Evolutionary conservation across 2,113 vertebrate genomes (phyloP).

Genomic region (Macrotis lagotis): DNA sequence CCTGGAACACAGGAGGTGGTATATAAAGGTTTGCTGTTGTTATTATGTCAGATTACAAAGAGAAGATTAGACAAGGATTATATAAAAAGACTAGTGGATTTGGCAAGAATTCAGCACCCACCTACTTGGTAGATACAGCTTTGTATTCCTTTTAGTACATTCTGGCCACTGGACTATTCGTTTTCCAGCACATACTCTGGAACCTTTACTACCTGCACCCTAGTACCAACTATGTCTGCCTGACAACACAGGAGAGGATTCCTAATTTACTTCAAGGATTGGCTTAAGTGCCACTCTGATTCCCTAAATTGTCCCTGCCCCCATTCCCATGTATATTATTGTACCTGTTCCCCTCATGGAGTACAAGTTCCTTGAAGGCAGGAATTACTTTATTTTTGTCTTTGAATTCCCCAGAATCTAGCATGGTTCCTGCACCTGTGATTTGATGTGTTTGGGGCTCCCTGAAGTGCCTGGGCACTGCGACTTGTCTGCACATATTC

Average conservation of each 20-base stretch:
- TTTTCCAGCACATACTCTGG: not conserved
- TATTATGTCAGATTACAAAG: not conserved
- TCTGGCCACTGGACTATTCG: not conserved
- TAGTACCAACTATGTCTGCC: not conserved
- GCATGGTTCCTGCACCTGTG: not conserved
- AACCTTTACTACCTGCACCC: not conserved
- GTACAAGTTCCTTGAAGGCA: not conserved
- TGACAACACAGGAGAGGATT: not conserved
- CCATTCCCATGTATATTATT: not conserved
- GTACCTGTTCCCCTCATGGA: not conserved
- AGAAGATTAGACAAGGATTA: not conserved
- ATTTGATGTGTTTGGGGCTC: not conserved
- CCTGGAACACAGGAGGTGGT: not conserved
- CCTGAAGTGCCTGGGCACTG: not conserved
- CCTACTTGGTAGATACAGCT: not conserved
- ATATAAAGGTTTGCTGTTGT: not conserved
- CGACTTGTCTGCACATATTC: not conserved
- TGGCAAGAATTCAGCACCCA: not conserved
- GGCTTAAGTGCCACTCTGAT: not conserved
- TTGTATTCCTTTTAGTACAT: not conserved
- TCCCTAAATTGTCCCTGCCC: not conserved
- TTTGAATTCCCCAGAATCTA: not conserved
- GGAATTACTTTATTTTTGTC: not conserved
- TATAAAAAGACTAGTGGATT: not conserved
- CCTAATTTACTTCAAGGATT: not conserved